Percentiles rank a stretch among this genome's conserved stretches.
Conservation (phyloP, 2,113 vertebrate genomes). For the Channa argus region DNA sequence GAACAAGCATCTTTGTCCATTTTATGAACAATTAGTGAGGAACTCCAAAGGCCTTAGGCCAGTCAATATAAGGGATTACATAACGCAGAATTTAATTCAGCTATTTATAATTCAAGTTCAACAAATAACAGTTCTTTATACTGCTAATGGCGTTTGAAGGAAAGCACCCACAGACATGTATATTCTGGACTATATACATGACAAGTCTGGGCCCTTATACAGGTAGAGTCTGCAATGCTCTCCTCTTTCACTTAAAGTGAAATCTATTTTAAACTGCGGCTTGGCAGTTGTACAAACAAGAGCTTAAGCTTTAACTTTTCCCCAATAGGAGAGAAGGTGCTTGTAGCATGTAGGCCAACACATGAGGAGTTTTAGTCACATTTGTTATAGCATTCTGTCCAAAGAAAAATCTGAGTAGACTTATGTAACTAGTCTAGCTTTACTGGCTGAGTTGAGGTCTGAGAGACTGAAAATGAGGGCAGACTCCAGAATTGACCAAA, state of each 20-base stretch:
- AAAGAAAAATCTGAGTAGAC: constrained; percentile 52
- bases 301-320: constrained; percentile 71
- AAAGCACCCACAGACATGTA: constrained; percentile 54
- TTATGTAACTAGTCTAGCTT: constrained; percentile 54
- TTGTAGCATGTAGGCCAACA: constrained; percentile 38
- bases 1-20: constrained; percentile 71
- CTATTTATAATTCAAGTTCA: constrained; percentile 58
- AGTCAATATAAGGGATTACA: constrained; percentile 57
- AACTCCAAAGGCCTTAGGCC: constrained; percentile 67
- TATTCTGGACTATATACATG: constrained; percentile 38
- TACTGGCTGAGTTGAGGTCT: constrained; percentile 63
- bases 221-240: constrained; percentile 19
- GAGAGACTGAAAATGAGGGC: constrained; percentile 63
- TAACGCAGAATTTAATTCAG: constrained; percentile 48
- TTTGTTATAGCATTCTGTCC: constrained; percentile 59
- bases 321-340: constrained; percentile 57
- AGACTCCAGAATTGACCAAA: constrained; percentile 51
- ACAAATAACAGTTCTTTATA: constrained; percentile 57
- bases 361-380: constrained; percentile 52
- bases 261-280: constrained; percentile 69
- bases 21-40: constrained; percentile 69
- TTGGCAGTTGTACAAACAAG: constrained; percentile 60
- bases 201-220: constrained; percentile 36
- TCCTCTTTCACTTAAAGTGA: constrained; percentile 51
- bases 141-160: constrained; percentile 43